A percentile compares a stretch with the other conserved stretches of the same genome.
Evolutionary conservation across 2,113 vertebrate species (phyloP).

Genomic region (Sylvilagus bachmani): DNA sequence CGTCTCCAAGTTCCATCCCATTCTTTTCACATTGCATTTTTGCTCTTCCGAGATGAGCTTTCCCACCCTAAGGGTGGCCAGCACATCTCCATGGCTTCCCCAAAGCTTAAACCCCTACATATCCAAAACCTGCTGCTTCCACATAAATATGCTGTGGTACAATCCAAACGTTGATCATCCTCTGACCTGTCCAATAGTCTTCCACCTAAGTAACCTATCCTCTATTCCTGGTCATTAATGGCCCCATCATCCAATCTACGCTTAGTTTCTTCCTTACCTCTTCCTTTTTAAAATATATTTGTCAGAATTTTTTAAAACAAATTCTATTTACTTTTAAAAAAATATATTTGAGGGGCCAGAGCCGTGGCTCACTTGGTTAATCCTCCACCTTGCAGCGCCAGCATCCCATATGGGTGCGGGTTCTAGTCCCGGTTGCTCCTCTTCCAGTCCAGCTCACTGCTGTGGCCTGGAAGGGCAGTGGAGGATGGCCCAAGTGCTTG

Average conservation of each 20-base stretch:
- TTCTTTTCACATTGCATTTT: not conserved
- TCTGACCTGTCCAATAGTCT: not conserved
- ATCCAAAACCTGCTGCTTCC: slow-evolving; percentile 17
- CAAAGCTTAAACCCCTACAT: not conserved
- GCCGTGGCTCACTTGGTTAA: no score
- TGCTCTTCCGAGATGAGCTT: not conserved
- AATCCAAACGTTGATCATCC: not conserved
- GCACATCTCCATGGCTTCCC: not conserved
- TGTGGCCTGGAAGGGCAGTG: no score
- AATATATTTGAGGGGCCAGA: no score
- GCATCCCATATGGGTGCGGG: no score
- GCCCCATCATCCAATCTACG: not conserved
- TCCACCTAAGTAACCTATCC: not conserved
- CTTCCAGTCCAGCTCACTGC: no score
- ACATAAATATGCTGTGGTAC: not conserved
- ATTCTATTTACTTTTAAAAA: no score
- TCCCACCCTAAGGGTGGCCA: not conserved
- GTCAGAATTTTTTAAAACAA: no score
- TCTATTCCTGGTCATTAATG: not conserved
- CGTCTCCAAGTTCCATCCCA: not conserved
- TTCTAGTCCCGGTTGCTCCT: no score
- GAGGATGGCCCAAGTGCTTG: no score
- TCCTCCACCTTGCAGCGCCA: no score
- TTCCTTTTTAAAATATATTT: no score
- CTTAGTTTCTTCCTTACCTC: not conserved